Evolutionary conservation across 1,140 invertebrate genomes (phyloP).

Genomic region (Maconellicoccus hirsutus): DNA sequence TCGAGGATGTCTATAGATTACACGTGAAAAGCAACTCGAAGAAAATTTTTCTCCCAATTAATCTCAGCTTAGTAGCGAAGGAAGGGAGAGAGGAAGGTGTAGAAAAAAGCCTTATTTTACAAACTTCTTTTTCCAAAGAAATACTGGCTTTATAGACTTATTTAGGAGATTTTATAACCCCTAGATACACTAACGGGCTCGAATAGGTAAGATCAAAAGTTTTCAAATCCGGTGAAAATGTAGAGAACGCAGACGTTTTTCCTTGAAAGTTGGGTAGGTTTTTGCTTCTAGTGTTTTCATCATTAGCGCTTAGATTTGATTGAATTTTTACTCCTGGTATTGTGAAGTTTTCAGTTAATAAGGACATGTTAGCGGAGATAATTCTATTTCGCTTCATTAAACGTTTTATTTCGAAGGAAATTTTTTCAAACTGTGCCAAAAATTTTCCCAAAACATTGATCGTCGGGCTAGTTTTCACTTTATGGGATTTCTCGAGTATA

Average conservation of each 20-base stretch:
- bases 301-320: background rate
- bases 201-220: background rate
- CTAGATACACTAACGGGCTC: background rate
- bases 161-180: background rate
- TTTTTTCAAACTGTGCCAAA: too few relatives aligned
- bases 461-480: too few relatives aligned
- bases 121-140: background rate
- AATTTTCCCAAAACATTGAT: too few relatives aligned
- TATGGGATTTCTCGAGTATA: too few relatives aligned
- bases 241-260: too few relatives aligned
- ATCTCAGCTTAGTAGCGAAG: background rate
- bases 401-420: background rate
- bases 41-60: background rate
- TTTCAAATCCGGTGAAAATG: background rate
- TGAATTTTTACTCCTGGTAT: background rate
- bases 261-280: too few relatives aligned
- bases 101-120: background rate
- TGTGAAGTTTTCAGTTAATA: background rate
- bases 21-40: too few relatives aligned
- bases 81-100: too few relatives aligned
- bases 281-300: background rate
- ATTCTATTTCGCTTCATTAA: slow-evolving; percentile 1
- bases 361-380: background rate
- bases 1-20: too few relatives aligned
- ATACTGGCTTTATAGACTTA: background rate